Evolutionary conservation across 2,888 invertebrate genomes (phyloP), one percentile per base, ranked within the genome.

Genomic region (Acrobasis suavella): DNA sequence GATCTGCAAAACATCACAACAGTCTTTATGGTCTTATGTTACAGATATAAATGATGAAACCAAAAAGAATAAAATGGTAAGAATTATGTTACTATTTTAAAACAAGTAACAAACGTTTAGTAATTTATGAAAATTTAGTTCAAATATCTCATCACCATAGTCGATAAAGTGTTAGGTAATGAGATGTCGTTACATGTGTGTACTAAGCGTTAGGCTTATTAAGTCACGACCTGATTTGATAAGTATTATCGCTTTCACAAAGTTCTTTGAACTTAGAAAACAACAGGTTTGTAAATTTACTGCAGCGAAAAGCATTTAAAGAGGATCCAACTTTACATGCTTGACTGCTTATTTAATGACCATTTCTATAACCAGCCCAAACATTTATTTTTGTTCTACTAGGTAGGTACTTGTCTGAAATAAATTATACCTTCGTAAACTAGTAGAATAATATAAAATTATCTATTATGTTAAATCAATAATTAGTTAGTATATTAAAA

Each of bases 61-160:
- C 9, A 91, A 89, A 67, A 91, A 91, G 72, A 87, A 86, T 73
- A 81, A 81, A 76, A 92, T 92, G 91, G 91, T 92, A 75, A 70
- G 75, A 63, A 32, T 7, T 37, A 32, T 22, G n/a, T 32, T 32
- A 2, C 32, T 32, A 7, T 32, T 32, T 2, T 32, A 7, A 32
- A 32, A 32, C 32, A 2, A 32, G 32, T 6, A 32, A 32, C 32
- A 2, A 32, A 7, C 32, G 32, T 32, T 8, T 8, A 32, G 8
- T 32, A 6, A 7, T n/a, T 14, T 52, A 32, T 22, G 8, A 52
- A 52, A 52, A 32, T 32, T 7, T 52, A 52, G 52, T 22, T 9
- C 32, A 52, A 52, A 32, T 52, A 42, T 42, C 12, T 46, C 42
- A 56, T 55, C 39, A 39, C 39, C 22, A 5, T 42, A 2, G 0